Evolutionary conservation across 1,140 invertebrate species (phyloP).

Genomic region (Drosophila bipectinata): DNA sequence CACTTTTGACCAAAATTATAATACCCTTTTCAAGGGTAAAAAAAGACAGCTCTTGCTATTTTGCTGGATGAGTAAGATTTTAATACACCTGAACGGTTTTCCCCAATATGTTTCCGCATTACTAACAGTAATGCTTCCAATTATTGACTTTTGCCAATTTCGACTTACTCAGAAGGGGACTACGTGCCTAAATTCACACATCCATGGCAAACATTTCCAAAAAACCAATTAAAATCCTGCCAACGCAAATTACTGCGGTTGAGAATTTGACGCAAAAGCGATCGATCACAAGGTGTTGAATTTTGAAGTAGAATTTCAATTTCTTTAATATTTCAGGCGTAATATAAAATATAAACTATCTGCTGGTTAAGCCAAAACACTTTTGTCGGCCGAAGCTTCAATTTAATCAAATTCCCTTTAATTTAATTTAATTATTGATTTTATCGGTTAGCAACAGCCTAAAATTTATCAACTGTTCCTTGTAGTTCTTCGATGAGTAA

Average conservation of each 20-base stretch:
- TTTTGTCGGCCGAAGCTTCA: too few relatives aligned
- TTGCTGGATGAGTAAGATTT: background rate
- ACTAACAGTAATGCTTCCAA: background rate
- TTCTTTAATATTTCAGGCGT: background rate
- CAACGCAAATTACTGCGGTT: constrained; percentile 30
- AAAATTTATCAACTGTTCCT: background rate
- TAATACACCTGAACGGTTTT: background rate
- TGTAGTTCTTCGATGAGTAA: background rate
- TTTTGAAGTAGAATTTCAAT: background rate
- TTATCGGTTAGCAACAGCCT: too few relatives aligned
- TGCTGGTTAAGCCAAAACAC: too few relatives aligned
- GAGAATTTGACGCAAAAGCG: background rate
- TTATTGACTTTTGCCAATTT: background rate
- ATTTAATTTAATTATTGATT: too few relatives aligned
- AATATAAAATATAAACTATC: too few relatives aligned
- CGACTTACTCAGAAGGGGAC: constrained; percentile 1
- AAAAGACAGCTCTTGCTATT: background rate
- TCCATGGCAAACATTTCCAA: constrained; percentile 10
- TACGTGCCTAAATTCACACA: constrained; percentile 59
- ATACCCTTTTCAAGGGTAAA: too few relatives aligned
- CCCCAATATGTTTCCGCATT: constrained; percentile 1
- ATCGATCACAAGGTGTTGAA: too few relatives aligned
- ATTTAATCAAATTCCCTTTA: too few relatives aligned
- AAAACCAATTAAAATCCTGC: constrained; percentile 51
- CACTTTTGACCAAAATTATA: too few relatives aligned